These are phyloP conservation scores for Poecilia velifera DNA, from an alignment of 2,797 vertebrate species.

Conservation along the genomic window DNA sequence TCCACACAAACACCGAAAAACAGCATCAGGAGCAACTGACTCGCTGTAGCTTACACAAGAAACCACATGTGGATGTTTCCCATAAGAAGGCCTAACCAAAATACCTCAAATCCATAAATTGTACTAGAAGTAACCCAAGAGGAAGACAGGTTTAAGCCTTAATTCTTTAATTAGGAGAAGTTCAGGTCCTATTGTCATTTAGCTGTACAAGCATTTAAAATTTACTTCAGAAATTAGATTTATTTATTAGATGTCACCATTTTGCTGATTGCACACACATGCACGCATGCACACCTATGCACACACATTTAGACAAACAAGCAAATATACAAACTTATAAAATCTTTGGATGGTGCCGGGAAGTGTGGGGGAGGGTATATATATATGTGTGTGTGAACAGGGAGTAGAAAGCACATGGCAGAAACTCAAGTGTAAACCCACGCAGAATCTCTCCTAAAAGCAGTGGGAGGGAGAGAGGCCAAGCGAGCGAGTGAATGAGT, in stretches of 20 bases:
- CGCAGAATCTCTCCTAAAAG: conserved; percentile 75
- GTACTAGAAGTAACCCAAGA: neutral
- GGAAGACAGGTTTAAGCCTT: neutral
- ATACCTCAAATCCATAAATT: neutral
- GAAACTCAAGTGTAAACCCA: conserved; percentile 76
- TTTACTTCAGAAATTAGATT: conserved; percentile 26
- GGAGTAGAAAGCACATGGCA: conserved; percentile 78
- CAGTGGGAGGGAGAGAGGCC: conserved; percentile 67
- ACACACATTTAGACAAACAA: conserved; percentile 8
- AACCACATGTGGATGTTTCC: conserved; percentile 30
- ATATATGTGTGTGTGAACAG: conserved; percentile 28
- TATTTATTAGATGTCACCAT: conserved; percentile 27
- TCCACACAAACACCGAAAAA: conserved; percentile 69
- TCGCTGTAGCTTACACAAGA: conserved; percentile 26
- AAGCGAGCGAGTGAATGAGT: conserved; percentile 68
- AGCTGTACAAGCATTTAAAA: conserved; percentile 22
- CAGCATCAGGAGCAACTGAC: conserved; percentile 41
- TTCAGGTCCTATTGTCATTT: conserved; percentile 11
- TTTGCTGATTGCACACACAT: neutral
- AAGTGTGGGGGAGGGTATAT: conserved; percentile 54
- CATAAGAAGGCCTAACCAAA: conserved; percentile 3
- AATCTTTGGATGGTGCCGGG: conserved; percentile 56
- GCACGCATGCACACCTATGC: neutral
- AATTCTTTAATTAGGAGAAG: conserved; percentile 16
- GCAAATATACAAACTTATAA: conserved; percentile 57